phyloP scores from a whole-genome alignment of 2,797 vertebrate genomes.

The Brachymystax lenok region DNA sequence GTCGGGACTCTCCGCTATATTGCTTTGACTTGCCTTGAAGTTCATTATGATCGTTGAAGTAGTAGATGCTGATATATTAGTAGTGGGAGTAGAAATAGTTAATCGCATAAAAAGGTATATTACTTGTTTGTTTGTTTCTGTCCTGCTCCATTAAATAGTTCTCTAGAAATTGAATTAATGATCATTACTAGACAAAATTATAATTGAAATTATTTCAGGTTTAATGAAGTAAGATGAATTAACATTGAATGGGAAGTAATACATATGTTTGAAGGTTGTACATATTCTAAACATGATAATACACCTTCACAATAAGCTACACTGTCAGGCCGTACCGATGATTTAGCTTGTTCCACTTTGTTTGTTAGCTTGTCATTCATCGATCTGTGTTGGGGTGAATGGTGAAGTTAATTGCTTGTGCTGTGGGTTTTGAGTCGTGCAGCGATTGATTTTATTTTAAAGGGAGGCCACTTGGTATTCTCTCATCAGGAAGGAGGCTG shows the following conservation, averaged over 20 bases:
- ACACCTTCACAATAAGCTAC: no score
- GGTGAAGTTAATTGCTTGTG: slow-evolving; percentile 56
- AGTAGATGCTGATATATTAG: not conserved
- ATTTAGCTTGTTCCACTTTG: slow-evolving; percentile 24
- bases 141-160: not conserved
- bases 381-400: slow-evolving; percentile 32
- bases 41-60: not conserved
- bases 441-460: slow-evolving; percentile 67
- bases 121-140: not conserved
- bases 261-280: slow-evolving; percentile 19
- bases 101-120: no score
- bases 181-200: not conserved
- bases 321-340: not conserved
- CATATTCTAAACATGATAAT: no score
- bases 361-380: slow-evolving; percentile 33
- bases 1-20: not conserved
- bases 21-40: not conserved
- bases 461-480: slow-evolving; percentile 62
- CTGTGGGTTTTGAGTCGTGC: slow-evolving; percentile 55
- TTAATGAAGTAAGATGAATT: not conserved
- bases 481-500: slow-evolving; percentile 38
- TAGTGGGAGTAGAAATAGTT: not conserved
- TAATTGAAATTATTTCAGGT: not conserved
- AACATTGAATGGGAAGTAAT: slow-evolving; percentile 29
- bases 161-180: no score